Evolutionary conservation across 2,888 invertebrate species (phyloP).

Genomic region (Aplocera efformata): DNA sequence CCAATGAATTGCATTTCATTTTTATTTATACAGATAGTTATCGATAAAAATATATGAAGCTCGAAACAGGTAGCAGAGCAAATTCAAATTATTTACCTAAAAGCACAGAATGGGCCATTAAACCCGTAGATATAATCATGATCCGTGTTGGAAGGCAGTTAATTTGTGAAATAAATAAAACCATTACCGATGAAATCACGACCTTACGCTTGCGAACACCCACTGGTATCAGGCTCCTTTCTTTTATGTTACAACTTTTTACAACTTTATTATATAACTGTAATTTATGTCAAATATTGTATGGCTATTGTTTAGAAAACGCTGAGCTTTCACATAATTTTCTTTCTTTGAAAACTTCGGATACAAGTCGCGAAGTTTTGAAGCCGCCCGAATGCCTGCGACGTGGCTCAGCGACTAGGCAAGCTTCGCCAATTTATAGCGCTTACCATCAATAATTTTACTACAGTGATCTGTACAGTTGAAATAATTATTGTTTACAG

Average conservation of each 20-base stretch:
- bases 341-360: too few relatives aligned
- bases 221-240: constrained; percentile 13
- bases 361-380: too few relatives aligned
- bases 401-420: too few relatives aligned
- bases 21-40: too few relatives aligned
- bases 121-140: constrained; percentile 24
- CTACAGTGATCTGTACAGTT: too few relatives aligned
- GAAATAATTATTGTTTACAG: too few relatives aligned
- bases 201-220: constrained; percentile 17
- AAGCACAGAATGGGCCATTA: constrained; percentile 21
- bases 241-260: constrained; percentile 11
- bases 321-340: too few relatives aligned
- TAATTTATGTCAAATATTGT: constrained; percentile 10
- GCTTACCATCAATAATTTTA: too few relatives aligned
- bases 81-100: constrained; percentile 22
- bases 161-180: constrained; percentile 28
- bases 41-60: too few relatives aligned
- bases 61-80: constrained; percentile 11
- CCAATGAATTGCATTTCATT: too few relatives aligned
- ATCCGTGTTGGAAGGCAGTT: constrained; percentile 27
- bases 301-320: not conserved
- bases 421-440: constrained; percentile 8
- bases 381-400: too few relatives aligned
- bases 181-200: constrained; percentile 24
- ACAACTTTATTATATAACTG: constrained; percentile 15